Evolutionary conservation across 2,797 vertebrate genomes (phyloP), one percentile per base, ranked within the genome.

Genomic region (Pangasius mekongensis): DNA sequence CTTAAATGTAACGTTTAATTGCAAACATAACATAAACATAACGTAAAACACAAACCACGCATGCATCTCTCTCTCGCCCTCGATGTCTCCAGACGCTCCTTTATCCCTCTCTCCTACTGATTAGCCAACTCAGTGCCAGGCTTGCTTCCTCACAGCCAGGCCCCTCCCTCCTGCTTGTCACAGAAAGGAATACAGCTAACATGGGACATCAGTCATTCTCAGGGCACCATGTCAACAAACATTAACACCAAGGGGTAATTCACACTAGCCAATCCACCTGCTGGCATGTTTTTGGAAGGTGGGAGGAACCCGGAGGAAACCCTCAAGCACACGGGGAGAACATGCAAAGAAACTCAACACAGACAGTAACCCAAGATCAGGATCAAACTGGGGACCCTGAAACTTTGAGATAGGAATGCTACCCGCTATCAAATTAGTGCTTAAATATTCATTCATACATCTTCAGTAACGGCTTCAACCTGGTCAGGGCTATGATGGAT

Each of bases 371-470:
- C 43, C 47, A 49, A 69, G 83, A 69, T 54, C 47, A 47, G 64
- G 20, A 67, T 52, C 30, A 67, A 69, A 52, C 83, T 10, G 22
- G 58, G 39, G 81, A 62, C 80, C 58, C 5, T 91, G 9, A 93
- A 91, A 91, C 91, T 71, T 81, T 80, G 85, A 86, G 89, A 89
- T 85, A 86, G 88, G 88, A 20, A 93, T 92, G 87, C 89, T 89
- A 92, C 93, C 92, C 88, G 76, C 87, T 54, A 89, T 83, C 47
- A 82, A 43, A 82, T 82, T 62, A 82, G 62, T 83, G 81, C 58
- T 83, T 64, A 83, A 83, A 83, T 83, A 83, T 83, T 83, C 58
- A 83, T 83, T 83, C 58, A 83, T 62, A 27, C 60, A 83, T 64
- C 49, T 74, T 73, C 22, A 71, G 60, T 60, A 27, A 33, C 52